Percentiles rank a stretch among this genome's conserved stretches.
These are phyloP conservation scores for Burhinus oedicnemus DNA, from an alignment of 2,113 vertebrate species.

Conservation along the genomic window DNA sequence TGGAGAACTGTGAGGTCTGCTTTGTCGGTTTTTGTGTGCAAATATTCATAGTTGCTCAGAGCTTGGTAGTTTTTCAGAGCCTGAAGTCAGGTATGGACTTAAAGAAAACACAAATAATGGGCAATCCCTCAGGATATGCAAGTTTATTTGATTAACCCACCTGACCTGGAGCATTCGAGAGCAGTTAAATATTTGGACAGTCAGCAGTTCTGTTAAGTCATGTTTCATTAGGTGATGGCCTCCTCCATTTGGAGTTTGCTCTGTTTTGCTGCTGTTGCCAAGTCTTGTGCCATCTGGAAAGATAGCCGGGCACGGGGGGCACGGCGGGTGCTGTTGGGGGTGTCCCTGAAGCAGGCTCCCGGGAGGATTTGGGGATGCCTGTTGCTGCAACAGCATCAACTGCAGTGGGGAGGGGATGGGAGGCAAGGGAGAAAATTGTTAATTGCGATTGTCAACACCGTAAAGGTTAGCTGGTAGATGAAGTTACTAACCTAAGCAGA, in stretches of 20 bases:
- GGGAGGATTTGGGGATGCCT: not conserved
- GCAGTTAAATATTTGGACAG: constrained; percentile 58
- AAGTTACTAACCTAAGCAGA: constrained; percentile 8
- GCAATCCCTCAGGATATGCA: not conserved
- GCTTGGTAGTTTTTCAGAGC: not conserved
- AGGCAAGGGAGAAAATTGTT: not conserved
- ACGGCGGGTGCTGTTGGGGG: fast-evolving
- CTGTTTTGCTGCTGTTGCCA: not conserved
- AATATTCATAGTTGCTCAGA: not conserved
- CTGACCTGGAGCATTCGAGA: not conserved
- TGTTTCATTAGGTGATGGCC: constrained; percentile 32
- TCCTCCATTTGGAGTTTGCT: not conserved
- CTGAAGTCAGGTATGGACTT: not conserved
- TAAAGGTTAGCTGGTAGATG: not conserved
- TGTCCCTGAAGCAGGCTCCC: not conserved
- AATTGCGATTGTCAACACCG: not conserved
- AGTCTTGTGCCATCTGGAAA: not conserved
- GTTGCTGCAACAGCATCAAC: not conserved
- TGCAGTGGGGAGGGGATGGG: not conserved
- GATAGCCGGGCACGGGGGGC: not conserved
- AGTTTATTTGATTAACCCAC: constrained; percentile 47
- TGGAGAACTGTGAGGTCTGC: not conserved
- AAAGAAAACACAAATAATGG: constrained; percentile 9
- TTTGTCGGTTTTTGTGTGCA: not conserved
- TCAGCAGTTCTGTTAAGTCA: constrained; percentile 20